A percentile compares a stretch with the other conserved stretches of the same genome.
Evolutionary conservation across 2,113 vertebrate species (phyloP).

Genomic region (Candoia aspera): DNA sequence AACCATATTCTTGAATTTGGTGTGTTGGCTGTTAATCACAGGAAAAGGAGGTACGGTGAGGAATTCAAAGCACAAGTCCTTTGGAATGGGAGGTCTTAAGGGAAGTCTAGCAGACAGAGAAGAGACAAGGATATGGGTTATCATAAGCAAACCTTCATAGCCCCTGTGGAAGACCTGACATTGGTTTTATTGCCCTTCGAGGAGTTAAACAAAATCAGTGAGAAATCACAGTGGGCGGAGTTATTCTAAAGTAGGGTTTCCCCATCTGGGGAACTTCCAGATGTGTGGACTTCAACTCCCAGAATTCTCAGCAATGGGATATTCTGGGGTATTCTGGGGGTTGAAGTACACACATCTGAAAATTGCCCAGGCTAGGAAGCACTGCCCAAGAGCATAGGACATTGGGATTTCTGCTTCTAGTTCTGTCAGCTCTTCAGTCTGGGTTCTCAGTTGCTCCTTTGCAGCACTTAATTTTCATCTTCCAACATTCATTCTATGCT

Average conservation of each 20-base stretch:
- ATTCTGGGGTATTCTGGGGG: neutral
- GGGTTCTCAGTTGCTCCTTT: neutral
- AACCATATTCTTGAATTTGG: neutral
- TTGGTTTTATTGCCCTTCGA: neutral
- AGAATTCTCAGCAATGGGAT: neutral
- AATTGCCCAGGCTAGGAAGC: neutral
- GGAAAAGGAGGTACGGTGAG: neutral
- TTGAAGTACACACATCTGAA: neutral
- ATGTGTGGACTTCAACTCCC: neutral
- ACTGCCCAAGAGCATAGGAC: neutral
- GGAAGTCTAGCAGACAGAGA: neutral
- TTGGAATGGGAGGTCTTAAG: neutral
- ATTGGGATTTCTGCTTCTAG: neutral
- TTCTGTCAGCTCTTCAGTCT: neutral
- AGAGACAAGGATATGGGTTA: neutral
- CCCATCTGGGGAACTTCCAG: neutral
- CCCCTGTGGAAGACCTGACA: neutral
- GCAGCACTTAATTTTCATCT: neutral
- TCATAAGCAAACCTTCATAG: neutral
- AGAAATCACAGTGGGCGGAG: neutral
- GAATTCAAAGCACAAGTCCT: neutral
- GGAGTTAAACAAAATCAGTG: neutral
- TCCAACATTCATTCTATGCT: neutral
- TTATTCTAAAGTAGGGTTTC: neutral
- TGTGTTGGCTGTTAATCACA: rapidly evolving